Percentiles rank a stretch among this genome's conserved stretches.
Conservation (phyloP, 2,113 vertebrate species). For the Engraulis encrasicolus region DNA sequence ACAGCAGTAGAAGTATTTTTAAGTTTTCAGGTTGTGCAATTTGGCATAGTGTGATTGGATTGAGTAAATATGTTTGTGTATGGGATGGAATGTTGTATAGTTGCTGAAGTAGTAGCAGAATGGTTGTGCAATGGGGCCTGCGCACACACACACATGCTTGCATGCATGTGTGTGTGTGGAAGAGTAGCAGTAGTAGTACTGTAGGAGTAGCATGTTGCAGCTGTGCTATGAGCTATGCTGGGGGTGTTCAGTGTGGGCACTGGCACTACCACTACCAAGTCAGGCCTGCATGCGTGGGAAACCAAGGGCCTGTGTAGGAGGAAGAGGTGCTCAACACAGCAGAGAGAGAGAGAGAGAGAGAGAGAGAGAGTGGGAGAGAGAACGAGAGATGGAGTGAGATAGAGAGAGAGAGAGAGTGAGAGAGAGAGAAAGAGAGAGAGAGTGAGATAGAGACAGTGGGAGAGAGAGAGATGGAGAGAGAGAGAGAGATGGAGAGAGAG, state of each 20-base stretch:
- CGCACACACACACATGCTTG: no score
- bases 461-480: conserved; percentile 8
- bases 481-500: background rate
- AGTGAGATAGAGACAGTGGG: conserved; percentile 28
- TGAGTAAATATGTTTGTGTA: background rate
- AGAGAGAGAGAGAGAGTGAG: background rate
- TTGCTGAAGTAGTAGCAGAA: no score
- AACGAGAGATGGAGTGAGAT: background rate
- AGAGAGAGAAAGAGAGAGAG: background rate
- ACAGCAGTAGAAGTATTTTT: no score
- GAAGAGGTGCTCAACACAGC: conserved; percentile 26
- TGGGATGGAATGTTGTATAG: background rate
- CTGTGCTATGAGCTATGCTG: background rate
- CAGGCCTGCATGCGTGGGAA: background rate
- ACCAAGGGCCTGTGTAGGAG: conserved; percentile 34
- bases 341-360: background rate
- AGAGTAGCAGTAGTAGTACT: no score
- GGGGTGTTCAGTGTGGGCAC: background rate
- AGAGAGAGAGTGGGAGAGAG: background rate
- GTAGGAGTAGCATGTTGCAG: background rate
- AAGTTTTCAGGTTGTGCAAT: no score
- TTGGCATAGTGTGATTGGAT: no score
- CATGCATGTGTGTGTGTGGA: background rate
- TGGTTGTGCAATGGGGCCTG: no score
- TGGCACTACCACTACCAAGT: background rate